phyloP scores from a whole-genome alignment of 2,888 invertebrate species.

The Scaptomyza reducta region DNA sequence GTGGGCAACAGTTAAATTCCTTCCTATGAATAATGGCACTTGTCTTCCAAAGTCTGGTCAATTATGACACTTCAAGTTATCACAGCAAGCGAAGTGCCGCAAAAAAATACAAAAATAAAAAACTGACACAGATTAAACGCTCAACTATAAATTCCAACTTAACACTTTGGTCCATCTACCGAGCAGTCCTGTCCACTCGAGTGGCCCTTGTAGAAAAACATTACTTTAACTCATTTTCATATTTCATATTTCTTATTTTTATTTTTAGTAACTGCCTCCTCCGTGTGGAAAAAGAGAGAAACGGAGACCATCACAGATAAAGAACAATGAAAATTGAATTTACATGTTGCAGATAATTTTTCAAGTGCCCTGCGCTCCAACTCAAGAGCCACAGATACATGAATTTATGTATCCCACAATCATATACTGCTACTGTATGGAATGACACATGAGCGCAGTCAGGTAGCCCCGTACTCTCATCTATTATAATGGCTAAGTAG shows the following conservation, averaged over 20 bases:
- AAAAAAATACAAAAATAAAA: constrained; percentile 26
- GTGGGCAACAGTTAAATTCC: constrained; percentile 66
- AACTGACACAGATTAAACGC: constrained; percentile 79
- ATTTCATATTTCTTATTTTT: constrained; percentile 26
- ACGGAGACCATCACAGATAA: constrained; percentile 65
- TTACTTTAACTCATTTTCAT: constrained; percentile 31
- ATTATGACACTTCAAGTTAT: constrained; percentile 83
- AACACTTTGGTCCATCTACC: constrained; percentile 64
- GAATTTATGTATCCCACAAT: constrained; percentile 15
- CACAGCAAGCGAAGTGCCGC: constrained; percentile 55
- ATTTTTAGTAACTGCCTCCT: constrained; percentile 72
- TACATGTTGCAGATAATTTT: constrained; percentile 82
- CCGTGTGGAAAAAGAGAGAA: constrained; percentile 26
- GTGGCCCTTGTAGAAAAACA: constrained; percentile 48
- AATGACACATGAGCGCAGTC: constrained; percentile 54
- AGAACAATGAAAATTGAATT: constrained; percentile 83
- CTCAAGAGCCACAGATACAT: constrained; percentile 45
- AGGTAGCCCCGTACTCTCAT: constrained; percentile 45
- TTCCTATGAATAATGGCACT: constrained; percentile 81
- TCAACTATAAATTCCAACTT: constrained; percentile 76
- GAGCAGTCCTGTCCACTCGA: constrained; percentile 45
- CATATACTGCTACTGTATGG: not conserved
- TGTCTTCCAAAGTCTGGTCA: constrained; percentile 82
- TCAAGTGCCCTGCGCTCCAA: constrained; percentile 70
- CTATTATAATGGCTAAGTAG: constrained; percentile 17